These are phyloP conservation scores for Limnephilus auricula DNA, from an alignment of 2,888 invertebrate species.

Conservation along the genomic window DNA sequence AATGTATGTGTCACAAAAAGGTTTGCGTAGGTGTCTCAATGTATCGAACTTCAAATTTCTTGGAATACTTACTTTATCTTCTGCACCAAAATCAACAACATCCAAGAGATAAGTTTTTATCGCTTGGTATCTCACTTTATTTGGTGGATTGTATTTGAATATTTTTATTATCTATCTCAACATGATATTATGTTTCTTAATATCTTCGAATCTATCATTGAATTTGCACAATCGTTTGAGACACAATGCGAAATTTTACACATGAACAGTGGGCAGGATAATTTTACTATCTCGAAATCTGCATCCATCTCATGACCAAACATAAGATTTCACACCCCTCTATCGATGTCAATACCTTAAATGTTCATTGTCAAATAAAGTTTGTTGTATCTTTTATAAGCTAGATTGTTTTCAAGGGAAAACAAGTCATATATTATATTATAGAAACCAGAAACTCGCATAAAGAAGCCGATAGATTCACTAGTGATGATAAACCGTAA, in stretches of 20 bases:
- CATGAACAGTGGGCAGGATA: conserved; percentile 24
- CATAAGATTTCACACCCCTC: conserved; percentile 58
- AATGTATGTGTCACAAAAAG: background rate
- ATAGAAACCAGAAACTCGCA: background rate
- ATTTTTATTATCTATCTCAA: background rate
- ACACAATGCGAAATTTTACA: conserved; percentile 41
- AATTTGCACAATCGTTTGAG: conserved; percentile 21
- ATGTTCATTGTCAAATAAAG: conserved; percentile 51
- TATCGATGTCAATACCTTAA: conserved; percentile 48
- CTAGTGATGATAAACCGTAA: background rate
- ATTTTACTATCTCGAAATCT: conserved; percentile 37
- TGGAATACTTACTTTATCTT: background rate
- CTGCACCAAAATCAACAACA: background rate
- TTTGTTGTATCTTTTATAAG: conserved; percentile 41
- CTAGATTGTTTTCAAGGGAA: background rate
- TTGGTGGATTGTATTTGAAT: background rate
- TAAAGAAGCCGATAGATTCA: background rate
- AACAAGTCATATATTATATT: background rate
- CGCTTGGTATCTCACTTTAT: background rate
- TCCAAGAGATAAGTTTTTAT: background rate
- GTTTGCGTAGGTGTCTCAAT: background rate
- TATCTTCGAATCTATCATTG: conserved; percentile 38
- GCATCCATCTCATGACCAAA: conserved; percentile 35
- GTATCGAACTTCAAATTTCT: background rate
- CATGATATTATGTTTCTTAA: background rate